These are phyloP conservation scores for Cirrhinus mrigala DNA, from an alignment of 2,797 vertebrate species.

Conservation along the genomic window DNA sequence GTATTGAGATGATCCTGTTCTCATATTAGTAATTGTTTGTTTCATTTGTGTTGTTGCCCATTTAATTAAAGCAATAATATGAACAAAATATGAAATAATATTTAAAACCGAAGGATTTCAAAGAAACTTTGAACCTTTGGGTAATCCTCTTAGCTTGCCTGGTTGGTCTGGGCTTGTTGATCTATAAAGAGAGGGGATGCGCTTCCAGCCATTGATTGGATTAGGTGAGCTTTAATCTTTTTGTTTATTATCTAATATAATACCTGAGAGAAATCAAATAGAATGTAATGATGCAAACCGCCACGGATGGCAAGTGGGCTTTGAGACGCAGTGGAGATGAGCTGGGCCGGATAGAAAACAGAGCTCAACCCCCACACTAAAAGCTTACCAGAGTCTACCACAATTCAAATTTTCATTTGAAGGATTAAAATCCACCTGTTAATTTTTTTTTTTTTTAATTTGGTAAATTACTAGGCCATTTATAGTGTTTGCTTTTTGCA, in stretches of 20 bases:
- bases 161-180: conserved; percentile 69
- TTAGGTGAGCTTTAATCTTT: conserved; percentile 69
- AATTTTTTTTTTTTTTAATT: neutral
- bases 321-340: conserved; percentile 28
- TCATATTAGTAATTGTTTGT: conserved; percentile 63
- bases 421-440: neutral
- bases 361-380: conserved; percentile 4
- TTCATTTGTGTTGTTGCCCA: conserved; percentile 61
- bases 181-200: conserved; percentile 69
- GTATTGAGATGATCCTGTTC: conserved; percentile 5
- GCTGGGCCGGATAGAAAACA: conserved; percentile 5
- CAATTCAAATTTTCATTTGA: conserved; percentile 2
- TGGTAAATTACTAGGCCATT: neutral
- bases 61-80: conserved; percentile 81
- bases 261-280: conserved; percentile 67
- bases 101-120: conserved; percentile 82
- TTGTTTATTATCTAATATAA: conserved; percentile 71
- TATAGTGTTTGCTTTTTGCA: neutral
- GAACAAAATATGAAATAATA: conserved; percentile 78
- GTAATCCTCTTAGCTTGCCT: conserved; percentile 79
- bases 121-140: conserved; percentile 82
- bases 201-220: conserved; percentile 70
- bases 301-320: conserved; percentile 45
- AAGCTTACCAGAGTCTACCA: neutral
- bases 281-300: conserved; percentile 62